Base-by-base conservation (phyloP, 2,888 invertebrate genomes). In the Lysandra bellargus region DNA sequence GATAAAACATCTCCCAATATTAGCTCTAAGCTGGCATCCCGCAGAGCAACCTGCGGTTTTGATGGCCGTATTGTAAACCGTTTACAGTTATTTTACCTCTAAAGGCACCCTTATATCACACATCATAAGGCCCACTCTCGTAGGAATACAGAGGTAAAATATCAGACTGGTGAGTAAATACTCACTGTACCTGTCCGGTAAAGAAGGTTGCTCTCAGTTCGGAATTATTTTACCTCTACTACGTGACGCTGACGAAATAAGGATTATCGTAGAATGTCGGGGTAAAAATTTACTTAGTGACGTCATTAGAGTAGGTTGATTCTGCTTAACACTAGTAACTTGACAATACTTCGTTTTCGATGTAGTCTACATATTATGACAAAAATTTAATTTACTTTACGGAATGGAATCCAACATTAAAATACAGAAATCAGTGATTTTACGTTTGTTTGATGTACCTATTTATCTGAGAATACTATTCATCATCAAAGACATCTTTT, bases 51-150 rank as follows among this genome's bases (percentile, higher is more conserved):
- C 78, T 85, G 85, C 83, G 81, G 83, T 82, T 84, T 84, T 85
- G 86, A 85, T 85, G 83, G 83, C 82, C 82, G 69, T 83, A 83
- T 83, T 83, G 85, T 84, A 80, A 81, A 81, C 17, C 57, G 4
- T 64, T 12, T 12, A 64, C 12, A 30, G 12, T 17, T 57, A 17
- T 17, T 57, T 17, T 17, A 17, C 57, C 57, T 57, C 12, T 57
- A 4, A 14, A 57, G 17, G 4, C 4, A 57, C 17, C 57, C 57
- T 57, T 57, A 14, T 17, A 17, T 17, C 4, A 14, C 17, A 57
- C 57, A 4, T 17, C 57, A 57, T 4, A 57, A 57, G 57, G 57
- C 12, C 57, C 17, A 57, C 14, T 49, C 49, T 49, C 44, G 44
- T 44, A 44, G 9, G 7, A 9, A 9, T 9, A 49, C 49, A 44